Conservation (phyloP, 2,797 vertebrate species). For the Urophycis tenuis region DNA sequence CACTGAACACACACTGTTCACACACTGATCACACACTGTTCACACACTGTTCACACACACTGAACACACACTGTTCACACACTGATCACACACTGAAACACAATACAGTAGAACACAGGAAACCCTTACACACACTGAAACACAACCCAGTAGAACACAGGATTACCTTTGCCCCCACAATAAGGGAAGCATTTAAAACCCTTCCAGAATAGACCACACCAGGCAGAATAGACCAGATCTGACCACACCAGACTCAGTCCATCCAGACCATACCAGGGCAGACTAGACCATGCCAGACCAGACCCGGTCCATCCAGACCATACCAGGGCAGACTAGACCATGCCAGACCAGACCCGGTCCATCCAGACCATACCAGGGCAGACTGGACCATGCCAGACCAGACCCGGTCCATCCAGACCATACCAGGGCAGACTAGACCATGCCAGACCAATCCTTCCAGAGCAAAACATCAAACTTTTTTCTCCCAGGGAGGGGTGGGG, state of each 20-base stretch:
- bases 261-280: not conserved
- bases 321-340: too few species aligned
- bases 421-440: not conserved
- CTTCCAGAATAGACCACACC: too few species aligned
- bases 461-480: not conserved
- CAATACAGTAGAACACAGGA: too few species aligned
- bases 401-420: not conserved
- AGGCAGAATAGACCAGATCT: not conserved
- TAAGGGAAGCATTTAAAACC: not conserved
- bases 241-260: not conserved
- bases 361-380: not conserved
- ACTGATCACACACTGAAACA: too few species aligned
- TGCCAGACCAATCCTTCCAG: too few species aligned
- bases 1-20: too few species aligned
- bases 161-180: not conserved
- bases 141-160: too few species aligned
- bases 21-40: too few species aligned
- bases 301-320: not conserved
- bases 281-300: not conserved
- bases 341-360: too few species aligned
- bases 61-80: too few species aligned
- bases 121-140: too few species aligned
- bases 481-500: conserved; percentile 57
- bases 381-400: not conserved
- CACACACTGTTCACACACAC: too few species aligned